Evolutionary conservation across 2,888 invertebrate genomes (phyloP), one percentile per base, ranked within the genome.

Genomic region (Caenorhabditis virilis): DNA sequence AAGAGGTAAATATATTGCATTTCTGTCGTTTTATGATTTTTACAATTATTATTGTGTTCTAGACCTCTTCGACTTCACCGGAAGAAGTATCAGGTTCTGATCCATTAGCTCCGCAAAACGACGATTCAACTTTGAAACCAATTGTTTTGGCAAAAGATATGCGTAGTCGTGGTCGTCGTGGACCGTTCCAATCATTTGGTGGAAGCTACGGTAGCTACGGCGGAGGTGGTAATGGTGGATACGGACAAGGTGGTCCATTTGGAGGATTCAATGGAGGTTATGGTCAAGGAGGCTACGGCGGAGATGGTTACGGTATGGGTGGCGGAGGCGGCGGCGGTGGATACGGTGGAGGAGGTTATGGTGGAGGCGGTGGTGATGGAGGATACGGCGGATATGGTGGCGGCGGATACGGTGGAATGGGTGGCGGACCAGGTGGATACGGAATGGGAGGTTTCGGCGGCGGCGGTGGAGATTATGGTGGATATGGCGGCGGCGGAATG

Each of bases 321-420:
- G 64, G 64, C 27, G 58, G 58, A 9, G 64, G 64, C 38, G 52
- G 48, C 22, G 64, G 64, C 4, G 58, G 58, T 50, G 51, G 51
- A 23, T 53, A 54, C 16, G 52, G 52, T 48, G 50, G 48, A 6
- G 33, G 39, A 23, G 45, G 50, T 18, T 58, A 54, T n/a, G 38
- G 30, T 11, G 43, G 35, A 13, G 56, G 52, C n/a, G 39, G 25
- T 38, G 62, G 54, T 13, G 57, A 49, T 9, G 48, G 50, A 22
- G 63, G 59, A 20, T 54, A 53, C 25, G 54, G 54, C 26, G 63
- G 63, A 33, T 63, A 64, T 43, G 54, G 54, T 43, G 59, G 58
- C 26, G 64, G 64, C 2, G 64, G 64, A n/a, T 64, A 58, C 48
- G 64, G 64, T 38, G 64, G 64, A 51, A 55, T 54, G 55, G 64